Evolutionary conservation across 2,113 vertebrate genomes (phyloP).

Genomic region (Cyprinodon variegatus): DNA sequence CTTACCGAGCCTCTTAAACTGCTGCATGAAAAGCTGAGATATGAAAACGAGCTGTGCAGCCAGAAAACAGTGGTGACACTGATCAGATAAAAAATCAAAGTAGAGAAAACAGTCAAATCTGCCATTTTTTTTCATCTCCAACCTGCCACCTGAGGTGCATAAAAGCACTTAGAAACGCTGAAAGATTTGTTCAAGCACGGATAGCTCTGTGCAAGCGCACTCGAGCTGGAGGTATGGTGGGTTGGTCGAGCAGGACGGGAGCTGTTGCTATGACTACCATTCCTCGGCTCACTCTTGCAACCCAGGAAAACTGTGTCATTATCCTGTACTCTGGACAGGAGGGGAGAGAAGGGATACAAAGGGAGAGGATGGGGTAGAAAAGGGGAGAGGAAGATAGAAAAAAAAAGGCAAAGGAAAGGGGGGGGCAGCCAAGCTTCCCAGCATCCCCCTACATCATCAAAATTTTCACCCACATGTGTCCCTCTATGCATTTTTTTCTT

Average conservation of each 20-base stretch:
- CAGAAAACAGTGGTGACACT: constrained; percentile 27
- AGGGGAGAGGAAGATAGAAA: constrained; percentile 58
- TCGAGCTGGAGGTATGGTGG: constrained; percentile 61
- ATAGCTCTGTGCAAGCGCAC: constrained; percentile 62
- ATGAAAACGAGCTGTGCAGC: constrained; percentile 41
- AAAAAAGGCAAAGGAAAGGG: constrained; percentile 32
- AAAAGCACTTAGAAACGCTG: constrained; percentile 11
- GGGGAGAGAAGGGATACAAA: constrained; percentile 49
- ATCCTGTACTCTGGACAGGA: constrained; percentile 77
- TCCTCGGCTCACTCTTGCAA: constrained; percentile 76
- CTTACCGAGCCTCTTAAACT: constrained; percentile 35
- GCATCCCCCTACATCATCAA: constrained; percentile 52
- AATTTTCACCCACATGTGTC: constrained; percentile 63
- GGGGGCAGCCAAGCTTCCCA: constrained; percentile 39
- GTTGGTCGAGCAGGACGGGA: constrained; percentile 77
- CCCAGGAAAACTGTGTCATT: constrained; percentile 84
- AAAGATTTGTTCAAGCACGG: constrained; percentile 66
- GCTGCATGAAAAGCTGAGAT: constrained; percentile 36
- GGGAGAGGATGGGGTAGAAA: constrained; percentile 48
- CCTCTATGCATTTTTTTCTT: constrained; percentile 12
- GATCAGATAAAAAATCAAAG: constrained; percentile 45
- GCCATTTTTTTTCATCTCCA: constrained; percentile 21
- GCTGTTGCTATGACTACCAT: constrained; percentile 84
- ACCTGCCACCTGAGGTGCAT: constrained; percentile 1
- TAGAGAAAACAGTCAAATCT: constrained; percentile 43